Conservation (phyloP, 2,888 invertebrate genomes). For the Diabrotica balteata region DNA sequence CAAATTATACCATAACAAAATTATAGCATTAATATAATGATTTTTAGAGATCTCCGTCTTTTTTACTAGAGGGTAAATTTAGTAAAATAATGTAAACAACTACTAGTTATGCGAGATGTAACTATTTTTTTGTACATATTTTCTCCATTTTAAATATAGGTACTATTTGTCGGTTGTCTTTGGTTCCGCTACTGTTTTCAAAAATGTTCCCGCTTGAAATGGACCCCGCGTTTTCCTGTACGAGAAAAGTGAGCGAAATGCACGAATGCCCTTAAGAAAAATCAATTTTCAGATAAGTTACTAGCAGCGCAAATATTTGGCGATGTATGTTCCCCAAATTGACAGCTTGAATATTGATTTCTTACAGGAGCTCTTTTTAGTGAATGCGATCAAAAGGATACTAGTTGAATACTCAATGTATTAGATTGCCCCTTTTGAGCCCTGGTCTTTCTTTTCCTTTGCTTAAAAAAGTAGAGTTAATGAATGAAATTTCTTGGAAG, state of each 20-base stretch:
- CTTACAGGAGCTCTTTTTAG: constrained; percentile 2
- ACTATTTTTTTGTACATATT: no score
- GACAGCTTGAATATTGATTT: constrained; percentile 35
- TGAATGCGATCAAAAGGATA: constrained; percentile 4
- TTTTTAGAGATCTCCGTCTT: no score
- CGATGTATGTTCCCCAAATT: constrained; percentile 30
- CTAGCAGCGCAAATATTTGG: constrained; percentile 37
- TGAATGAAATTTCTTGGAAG: background rate
- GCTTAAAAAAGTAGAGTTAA: background rate
- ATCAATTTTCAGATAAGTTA: constrained; percentile 38
- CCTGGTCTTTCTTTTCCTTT: constrained; percentile 4
- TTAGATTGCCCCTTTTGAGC: constrained; percentile 8
- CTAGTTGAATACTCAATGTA: constrained; percentile 22
- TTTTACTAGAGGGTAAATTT: no score
- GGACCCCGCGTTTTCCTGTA: background rate
- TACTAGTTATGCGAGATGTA: no score
- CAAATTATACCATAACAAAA: no score
- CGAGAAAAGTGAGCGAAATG: constrained; percentile 24
- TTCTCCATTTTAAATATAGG: no score
- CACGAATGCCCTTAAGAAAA: constrained; percentile 32
- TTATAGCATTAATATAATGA: no score
- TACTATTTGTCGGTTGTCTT: no score
- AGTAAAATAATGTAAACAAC: no score
- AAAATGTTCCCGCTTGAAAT: no score
- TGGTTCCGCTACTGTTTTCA: no score